Evolutionary conservation across 1,140 invertebrate genomes (phyloP).

Genomic region (Mactra quadrangularis): DNA sequence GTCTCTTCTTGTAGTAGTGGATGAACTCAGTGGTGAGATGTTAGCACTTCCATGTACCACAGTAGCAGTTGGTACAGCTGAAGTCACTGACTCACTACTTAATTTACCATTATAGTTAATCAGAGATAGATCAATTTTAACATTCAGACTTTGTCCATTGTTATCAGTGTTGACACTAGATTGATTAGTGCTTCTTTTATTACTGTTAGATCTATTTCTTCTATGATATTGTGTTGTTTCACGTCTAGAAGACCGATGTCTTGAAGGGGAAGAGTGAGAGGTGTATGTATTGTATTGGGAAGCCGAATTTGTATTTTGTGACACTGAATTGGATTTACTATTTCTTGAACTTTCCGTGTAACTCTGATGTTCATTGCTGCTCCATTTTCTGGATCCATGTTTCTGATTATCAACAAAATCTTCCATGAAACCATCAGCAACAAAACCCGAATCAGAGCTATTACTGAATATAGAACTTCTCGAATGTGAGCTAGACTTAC

Average conservation of each 20-base stretch:
- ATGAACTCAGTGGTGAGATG: slow-evolving; percentile 29
- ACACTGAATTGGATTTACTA: no score
- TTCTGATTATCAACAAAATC: background rate
- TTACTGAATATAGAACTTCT: no score
- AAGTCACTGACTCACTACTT: background rate
- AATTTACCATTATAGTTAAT: slow-evolving; percentile 51
- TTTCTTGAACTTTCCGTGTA: no score
- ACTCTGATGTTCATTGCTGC: no score
- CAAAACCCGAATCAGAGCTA: background rate
- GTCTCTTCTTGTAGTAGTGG: background rate
- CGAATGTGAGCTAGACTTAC: background rate
- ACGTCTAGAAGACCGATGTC: background rate
- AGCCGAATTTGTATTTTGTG: background rate
- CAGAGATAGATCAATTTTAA: slow-evolving; percentile 53
- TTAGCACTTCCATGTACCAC: slow-evolving; percentile 41
- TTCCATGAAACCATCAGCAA: background rate
- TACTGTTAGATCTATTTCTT: slow-evolving; percentile 6
- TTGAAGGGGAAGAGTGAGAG: background rate
- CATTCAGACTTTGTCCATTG: slow-evolving; percentile 53
- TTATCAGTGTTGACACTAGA: background rate
- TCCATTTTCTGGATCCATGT: slow-evolving; percentile 9
- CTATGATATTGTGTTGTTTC: background rate
- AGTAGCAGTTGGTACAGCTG: slow-evolving; percentile 21
- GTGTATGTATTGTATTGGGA: background rate
- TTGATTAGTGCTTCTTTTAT: background rate